These are phyloP conservation scores for Pollenia labialis DNA, from an alignment of 2,888 invertebrate genomes.

Conservation along the genomic window DNA sequence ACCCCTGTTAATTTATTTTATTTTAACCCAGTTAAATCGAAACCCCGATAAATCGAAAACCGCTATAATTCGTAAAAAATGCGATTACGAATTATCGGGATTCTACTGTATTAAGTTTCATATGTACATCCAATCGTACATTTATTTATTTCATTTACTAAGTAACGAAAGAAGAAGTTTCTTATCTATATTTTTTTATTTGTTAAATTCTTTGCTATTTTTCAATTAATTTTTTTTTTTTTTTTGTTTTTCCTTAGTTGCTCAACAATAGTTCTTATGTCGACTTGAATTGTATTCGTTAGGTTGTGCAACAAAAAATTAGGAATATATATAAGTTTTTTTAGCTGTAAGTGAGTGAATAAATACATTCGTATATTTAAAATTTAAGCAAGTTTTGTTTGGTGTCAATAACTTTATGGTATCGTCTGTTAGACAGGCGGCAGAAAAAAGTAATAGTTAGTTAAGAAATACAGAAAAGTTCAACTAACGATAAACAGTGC, in stretches of 20 bases:
- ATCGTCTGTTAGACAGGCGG: not conserved
- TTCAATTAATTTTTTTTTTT: constrained; percentile 42
- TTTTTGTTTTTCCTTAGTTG: constrained; percentile 39
- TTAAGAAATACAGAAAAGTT: not conserved
- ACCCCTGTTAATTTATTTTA: too few relatives aligned
- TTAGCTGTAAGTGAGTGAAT: not conserved
- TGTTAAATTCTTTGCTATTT: constrained; percentile 55
- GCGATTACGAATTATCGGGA: too few relatives aligned
- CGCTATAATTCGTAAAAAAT: too few relatives aligned
- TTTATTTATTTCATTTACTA: constrained; percentile 19
- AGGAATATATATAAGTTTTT: not conserved
- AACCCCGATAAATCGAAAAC: too few relatives aligned
- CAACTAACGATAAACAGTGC: not conserved
- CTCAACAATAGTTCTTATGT: constrained; percentile 35
- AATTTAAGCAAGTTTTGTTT: constrained; percentile 30
- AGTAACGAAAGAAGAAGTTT: constrained; percentile 40
- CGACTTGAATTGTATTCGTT: constrained; percentile 31
- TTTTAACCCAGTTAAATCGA: too few relatives aligned
- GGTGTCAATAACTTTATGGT: constrained; percentile 46
- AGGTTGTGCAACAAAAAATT: not conserved
- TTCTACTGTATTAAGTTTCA: constrained; percentile 30
- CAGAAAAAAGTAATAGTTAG: not conserved
- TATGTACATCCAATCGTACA: not conserved
- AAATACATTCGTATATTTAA: not conserved
- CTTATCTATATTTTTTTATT: constrained; percentile 46